phyloP scores from a whole-genome alignment of 2,888 invertebrate species.

The Norana najaformis region DNA sequence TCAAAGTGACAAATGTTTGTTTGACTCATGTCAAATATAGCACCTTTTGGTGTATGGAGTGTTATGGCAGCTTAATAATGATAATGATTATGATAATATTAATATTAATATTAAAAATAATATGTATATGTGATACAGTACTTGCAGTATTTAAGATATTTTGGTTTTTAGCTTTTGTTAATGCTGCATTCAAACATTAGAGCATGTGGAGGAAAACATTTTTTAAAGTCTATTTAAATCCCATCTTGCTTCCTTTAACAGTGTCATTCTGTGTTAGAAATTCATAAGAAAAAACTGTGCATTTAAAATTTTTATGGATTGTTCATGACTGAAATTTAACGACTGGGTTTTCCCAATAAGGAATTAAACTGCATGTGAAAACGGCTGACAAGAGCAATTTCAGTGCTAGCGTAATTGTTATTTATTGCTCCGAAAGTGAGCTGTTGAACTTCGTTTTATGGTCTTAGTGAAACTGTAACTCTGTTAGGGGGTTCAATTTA shows the following conservation, averaged over 20 bases:
- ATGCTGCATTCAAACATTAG: too few species aligned
- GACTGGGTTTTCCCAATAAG: background rate
- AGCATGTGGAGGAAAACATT: too few species aligned
- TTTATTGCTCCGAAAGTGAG: background rate
- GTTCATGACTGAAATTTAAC: background rate
- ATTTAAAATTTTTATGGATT: background rate
- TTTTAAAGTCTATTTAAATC: background rate
- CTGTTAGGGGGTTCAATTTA: background rate
- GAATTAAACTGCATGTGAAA: background rate
- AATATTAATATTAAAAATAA: too few species aligned
- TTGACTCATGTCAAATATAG: too few species aligned
- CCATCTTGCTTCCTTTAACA: background rate
- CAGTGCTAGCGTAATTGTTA: background rate
- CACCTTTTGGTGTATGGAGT: too few species aligned
- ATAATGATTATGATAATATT: too few species aligned
- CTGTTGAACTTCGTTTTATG: conserved; percentile 13
- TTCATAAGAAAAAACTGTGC: background rate
- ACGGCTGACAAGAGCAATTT: background rate
- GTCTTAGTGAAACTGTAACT: background rate
- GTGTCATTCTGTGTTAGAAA: background rate
- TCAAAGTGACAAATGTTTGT: too few species aligned
- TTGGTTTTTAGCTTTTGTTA: too few species aligned
- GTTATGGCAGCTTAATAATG: too few species aligned
- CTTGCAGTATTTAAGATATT: too few species aligned
- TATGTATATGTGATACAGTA: too few species aligned